Evolutionary conservation across 53 echinoderm and acorn worm species (phyloP).

Genomic region (Crossaster papposus): DNA sequence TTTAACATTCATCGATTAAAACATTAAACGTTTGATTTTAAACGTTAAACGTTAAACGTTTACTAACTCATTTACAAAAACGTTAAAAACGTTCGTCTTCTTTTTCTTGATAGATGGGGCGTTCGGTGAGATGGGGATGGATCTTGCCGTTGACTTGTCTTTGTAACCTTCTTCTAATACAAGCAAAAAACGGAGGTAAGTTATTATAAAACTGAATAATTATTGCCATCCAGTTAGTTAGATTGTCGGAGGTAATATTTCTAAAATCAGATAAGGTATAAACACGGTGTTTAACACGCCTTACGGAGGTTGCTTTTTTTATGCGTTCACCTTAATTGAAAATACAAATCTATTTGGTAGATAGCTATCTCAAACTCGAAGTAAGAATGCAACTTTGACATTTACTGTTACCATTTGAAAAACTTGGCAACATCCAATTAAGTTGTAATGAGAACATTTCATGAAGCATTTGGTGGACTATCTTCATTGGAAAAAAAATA

Average conservation of each 20-base stretch:
- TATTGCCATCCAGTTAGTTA: background rate
- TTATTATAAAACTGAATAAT: background rate
- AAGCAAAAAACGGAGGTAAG: conserved; percentile 53
- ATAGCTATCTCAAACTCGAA: too few species aligned
- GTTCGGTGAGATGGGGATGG: background rate
- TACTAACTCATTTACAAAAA: background rate
- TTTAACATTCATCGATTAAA: too few species aligned
- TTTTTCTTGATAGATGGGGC: conserved; percentile 21
- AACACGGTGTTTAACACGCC: too few species aligned
- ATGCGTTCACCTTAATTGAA: too few species aligned
- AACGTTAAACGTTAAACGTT: background rate
- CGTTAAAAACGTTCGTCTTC: background rate
- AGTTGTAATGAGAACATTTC: background rate
- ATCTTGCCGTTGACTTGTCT: conserved; percentile 3
- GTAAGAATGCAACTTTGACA: background rate
- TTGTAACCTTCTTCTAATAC: background rate
- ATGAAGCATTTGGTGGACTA: background rate
- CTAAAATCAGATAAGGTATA: too few species aligned
- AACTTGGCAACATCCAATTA: too few species aligned
- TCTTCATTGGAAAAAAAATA: background rate
- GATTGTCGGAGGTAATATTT: background rate
- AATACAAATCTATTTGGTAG: too few species aligned
- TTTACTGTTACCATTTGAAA: background rate
- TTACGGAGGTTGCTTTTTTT: too few species aligned
- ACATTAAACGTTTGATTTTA: background rate